These are phyloP conservation scores for Arbacia lixula DNA, from an alignment of 53 echinoderm and acorn worm genomes.

Conservation along the genomic window DNA sequence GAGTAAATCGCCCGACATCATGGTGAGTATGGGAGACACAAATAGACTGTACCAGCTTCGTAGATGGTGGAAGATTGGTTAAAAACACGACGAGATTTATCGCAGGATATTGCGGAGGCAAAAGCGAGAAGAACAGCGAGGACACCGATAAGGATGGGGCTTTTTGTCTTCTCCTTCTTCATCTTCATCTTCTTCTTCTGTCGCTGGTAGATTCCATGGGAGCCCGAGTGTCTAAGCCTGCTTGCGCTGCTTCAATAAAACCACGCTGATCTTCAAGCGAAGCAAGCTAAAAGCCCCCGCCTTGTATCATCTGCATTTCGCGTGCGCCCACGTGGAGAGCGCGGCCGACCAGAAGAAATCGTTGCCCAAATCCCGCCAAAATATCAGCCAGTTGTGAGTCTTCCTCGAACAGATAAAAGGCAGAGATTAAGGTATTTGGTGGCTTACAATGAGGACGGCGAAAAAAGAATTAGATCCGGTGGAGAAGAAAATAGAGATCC, in stretches of 20 bases:
- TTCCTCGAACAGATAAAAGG: conserved; percentile 52
- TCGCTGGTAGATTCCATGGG: conserved; percentile 9
- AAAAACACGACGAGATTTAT: no score
- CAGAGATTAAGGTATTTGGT: conserved; percentile 31
- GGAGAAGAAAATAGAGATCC: conserved; percentile 41
- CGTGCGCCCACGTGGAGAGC: conserved; percentile 8
- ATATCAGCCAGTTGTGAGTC: conserved; percentile 27
- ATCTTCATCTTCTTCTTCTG: not conserved
- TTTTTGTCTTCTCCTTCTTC: not conserved
- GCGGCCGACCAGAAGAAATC: conserved; percentile 27
- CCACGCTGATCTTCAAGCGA: conserved; percentile 5
- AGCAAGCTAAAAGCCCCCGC: not conserved
- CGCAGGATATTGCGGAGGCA: no score
- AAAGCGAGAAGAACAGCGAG: no score
- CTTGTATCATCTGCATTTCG: not conserved
- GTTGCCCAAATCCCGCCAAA: conserved; percentile 29
- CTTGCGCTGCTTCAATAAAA: not conserved
- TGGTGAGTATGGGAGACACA: no score
- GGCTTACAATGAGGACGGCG: conserved; percentile 43
- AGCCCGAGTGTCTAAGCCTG: conserved; percentile 28
- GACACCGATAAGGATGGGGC: no score
- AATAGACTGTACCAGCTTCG: no score
- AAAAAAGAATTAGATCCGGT: conserved; percentile 33
- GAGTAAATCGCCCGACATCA: no score
- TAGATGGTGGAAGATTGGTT: no score